Evolutionary conservation across 2,113 vertebrate genomes (phyloP).

Genomic region (Neodon shergylaensis): DNA sequence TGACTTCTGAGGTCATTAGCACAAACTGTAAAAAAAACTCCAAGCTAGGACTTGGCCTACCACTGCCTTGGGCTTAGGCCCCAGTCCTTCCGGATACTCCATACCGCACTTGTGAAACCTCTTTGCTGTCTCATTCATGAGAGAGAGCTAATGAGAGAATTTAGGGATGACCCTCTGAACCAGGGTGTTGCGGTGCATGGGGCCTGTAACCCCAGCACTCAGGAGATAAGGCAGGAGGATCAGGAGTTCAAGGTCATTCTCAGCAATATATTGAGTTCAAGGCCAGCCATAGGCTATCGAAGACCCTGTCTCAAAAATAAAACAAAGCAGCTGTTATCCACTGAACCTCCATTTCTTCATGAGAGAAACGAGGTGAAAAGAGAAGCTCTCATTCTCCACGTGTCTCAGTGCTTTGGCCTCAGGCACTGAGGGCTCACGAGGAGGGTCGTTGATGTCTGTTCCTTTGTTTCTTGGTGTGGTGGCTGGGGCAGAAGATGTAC

Average conservation of each 20-base stretch:
- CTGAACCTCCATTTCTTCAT: not conserved
- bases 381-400: not conserved
- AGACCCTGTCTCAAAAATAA: not conserved
- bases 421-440: not conserved
- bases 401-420: not conserved
- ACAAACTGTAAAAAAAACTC: not conserved
- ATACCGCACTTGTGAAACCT: not conserved
- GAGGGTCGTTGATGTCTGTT: constrained; percentile 47
- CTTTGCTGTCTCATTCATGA: not conserved
- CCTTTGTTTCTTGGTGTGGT: constrained; percentile 65
- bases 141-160: not conserved
- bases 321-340: not conserved
- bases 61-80: not conserved
- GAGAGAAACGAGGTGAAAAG: not conserved
- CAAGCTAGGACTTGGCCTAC: not conserved
- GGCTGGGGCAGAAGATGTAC: not conserved
- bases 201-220: not conserved
- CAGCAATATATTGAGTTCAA: not conserved
- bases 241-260: not conserved
- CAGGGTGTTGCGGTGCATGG: too few species aligned
- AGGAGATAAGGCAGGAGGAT: not conserved
- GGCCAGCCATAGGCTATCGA: not conserved
- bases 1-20: not conserved
- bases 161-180: not conserved
- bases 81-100: not conserved